Conservation (phyloP, 2,888 invertebrate species). For the Cepaea hortensis region DNA sequence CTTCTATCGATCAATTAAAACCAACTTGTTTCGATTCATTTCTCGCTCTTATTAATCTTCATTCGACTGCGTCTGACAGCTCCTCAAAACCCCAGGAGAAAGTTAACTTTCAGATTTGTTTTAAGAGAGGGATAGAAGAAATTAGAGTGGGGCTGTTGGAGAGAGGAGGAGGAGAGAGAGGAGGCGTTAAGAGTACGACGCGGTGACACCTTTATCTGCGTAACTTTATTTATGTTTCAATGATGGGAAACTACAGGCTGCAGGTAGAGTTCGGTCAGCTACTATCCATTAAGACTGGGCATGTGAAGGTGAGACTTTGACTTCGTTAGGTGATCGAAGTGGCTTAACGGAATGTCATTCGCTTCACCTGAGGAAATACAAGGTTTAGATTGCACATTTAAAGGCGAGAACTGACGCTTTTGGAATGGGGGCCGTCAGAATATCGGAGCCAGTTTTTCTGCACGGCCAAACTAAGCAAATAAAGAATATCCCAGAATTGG, state of each 20-base stretch:
- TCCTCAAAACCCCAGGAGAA: background rate
- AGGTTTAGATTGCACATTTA: too few species aligned
- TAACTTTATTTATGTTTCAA: background rate
- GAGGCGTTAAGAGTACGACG: background rate
- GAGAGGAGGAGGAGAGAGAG: background rate
- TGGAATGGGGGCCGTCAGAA: too few species aligned
- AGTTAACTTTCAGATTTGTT: background rate
- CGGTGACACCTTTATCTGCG: background rate
- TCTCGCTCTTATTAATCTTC: constrained; percentile 28
- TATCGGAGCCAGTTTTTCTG: too few species aligned
- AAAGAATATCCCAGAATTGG: too few species aligned
- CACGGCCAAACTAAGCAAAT: too few species aligned
- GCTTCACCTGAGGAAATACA: too few species aligned
- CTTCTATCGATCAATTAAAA: constrained; percentile 36
- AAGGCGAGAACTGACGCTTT: too few species aligned
- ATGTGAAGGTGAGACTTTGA: too few species aligned
- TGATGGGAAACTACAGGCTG: background rate
- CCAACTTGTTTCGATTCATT: constrained; percentile 40
- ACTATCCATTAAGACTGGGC: too few species aligned
- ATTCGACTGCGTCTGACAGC: constrained; percentile 27
- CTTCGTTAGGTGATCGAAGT: too few species aligned
- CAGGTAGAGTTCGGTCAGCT: too few species aligned
- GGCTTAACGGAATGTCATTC: too few species aligned
- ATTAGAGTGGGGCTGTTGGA: background rate
- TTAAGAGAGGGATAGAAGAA: background rate